phyloP scores from a whole-genome alignment of 2,797 vertebrate species.

The Melanitta fusca region DNA sequence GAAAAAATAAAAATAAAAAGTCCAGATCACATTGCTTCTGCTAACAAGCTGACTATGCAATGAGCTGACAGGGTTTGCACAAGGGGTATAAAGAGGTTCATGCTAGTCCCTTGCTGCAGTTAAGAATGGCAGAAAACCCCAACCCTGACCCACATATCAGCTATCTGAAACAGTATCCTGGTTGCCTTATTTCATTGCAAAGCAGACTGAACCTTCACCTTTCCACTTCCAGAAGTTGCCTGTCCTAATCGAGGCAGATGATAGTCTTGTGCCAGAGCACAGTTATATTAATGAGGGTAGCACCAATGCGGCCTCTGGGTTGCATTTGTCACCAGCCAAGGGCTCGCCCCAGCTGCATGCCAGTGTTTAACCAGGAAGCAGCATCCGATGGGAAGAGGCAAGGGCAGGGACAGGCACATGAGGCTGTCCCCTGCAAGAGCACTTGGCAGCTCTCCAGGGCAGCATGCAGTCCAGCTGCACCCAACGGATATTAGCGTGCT shows the following conservation, averaged over 20 bases:
- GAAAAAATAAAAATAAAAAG: not conserved
- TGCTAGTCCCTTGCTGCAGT: not conserved
- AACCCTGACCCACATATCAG: not conserved
- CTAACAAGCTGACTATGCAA: not conserved
- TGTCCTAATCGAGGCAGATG: fast-evolving
- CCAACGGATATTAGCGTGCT: fast-evolving
- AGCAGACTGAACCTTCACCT: not conserved
- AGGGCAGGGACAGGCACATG: not conserved
- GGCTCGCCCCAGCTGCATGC: fast-evolving
- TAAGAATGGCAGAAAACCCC: not conserved
- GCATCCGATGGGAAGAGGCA: not conserved
- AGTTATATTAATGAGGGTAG: fast-evolving
- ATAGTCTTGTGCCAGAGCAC: too few species aligned
- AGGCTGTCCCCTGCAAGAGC: not conserved
- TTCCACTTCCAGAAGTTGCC: not conserved
- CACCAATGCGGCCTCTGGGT: fast-evolving
- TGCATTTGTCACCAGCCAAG: not conserved
- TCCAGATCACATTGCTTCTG: not conserved
- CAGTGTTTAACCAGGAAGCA: fast-evolving
- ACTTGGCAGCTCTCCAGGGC: not conserved
- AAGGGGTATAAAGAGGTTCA: not conserved
- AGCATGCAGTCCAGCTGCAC: not conserved
- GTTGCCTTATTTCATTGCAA: fast-evolving
- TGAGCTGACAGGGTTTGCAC: not conserved
- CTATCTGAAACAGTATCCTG: not conserved